Conservation (phyloP, 2,797 vertebrate genomes). For the Antrozous pallidus region DNA sequence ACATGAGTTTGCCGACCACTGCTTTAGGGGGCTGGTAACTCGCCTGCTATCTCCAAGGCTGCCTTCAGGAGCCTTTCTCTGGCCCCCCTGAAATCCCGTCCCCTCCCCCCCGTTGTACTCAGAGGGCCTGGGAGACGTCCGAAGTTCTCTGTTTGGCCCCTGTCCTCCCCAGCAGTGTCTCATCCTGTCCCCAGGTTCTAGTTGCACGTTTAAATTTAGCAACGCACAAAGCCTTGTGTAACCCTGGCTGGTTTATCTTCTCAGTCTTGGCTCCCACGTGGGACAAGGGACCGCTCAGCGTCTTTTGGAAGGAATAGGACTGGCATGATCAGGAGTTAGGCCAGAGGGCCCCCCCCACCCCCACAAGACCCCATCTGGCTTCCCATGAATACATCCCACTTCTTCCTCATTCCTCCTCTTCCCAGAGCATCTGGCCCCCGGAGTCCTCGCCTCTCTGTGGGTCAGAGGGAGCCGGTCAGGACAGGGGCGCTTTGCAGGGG, state of each 20-base stretch:
- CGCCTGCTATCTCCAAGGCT: not conserved
- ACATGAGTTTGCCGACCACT: too few species aligned
- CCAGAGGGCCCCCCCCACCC: not conserved
- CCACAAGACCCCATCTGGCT: not conserved
- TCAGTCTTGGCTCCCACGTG: not conserved
- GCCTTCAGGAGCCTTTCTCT: not conserved
- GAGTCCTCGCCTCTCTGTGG: not conserved
- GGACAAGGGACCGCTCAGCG: not conserved
- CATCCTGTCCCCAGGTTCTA: constrained; percentile 26
- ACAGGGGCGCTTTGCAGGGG: not conserved
- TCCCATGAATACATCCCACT: rapidly evolving
- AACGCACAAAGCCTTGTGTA: constrained; percentile 20
- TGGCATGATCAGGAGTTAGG: not conserved
- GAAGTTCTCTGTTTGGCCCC: not conserved
- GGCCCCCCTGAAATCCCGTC: not conserved
- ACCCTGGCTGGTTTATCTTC: not conserved
- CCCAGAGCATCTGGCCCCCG: rapidly evolving
- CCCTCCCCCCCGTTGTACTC: rapidly evolving
- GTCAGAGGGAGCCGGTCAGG: not conserved
- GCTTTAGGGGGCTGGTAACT: rapidly evolving
- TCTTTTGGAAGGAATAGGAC: not conserved
- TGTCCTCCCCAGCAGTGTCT: not conserved
- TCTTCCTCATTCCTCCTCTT: not conserved
- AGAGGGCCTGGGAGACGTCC: not conserved
- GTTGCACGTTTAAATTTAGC: constrained; percentile 68